Conservation (phyloP, 1,140 invertebrate genomes). For the Saccostrea echinata region DNA sequence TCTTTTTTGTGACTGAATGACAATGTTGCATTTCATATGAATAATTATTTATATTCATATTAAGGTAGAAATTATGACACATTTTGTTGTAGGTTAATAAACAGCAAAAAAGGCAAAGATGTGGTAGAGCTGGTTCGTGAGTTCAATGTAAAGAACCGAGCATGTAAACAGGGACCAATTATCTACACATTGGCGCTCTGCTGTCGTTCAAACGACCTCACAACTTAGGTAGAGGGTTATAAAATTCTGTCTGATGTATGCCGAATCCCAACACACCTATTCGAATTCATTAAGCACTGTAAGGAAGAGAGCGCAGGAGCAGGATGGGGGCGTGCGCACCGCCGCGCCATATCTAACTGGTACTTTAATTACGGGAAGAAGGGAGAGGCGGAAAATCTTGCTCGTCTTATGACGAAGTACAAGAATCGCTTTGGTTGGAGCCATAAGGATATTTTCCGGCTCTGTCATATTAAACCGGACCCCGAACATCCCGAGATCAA, state of each 20-base stretch:
- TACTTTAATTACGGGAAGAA: constrained; percentile 79
- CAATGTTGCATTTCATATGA: no score
- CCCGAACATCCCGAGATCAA: constrained; percentile 51
- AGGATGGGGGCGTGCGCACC: constrained; percentile 85
- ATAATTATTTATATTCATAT: no score
- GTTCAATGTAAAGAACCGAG: constrained; percentile 75
- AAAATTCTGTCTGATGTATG: constrained; percentile 70
- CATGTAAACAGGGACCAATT: constrained; percentile 74
- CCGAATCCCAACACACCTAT: constrained; percentile 80
- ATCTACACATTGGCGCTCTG: constrained; percentile 78
- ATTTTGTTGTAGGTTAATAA: constrained; percentile 67
- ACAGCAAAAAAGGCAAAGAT: constrained; percentile 69
- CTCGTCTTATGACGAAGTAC: constrained; percentile 84
- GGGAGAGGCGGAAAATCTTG: constrained; percentile 83
- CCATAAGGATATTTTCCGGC: constrained; percentile 86
- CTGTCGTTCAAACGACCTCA: constrained; percentile 65
- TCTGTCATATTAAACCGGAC: constrained; percentile 83
- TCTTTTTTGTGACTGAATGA: no score
- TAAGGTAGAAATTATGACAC: no score
- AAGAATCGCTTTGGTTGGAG: constrained; percentile 84
- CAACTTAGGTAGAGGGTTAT: constrained; percentile 70
- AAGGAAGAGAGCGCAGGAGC: constrained; percentile 61
- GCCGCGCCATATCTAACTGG: constrained; percentile 83
- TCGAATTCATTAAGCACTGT: constrained; percentile 76
- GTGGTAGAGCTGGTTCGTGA: constrained; percentile 72